These are phyloP conservation scores for Periophthalmus modestus DNA, from an alignment of 2,113 vertebrate genomes.

Conservation along the genomic window DNA sequence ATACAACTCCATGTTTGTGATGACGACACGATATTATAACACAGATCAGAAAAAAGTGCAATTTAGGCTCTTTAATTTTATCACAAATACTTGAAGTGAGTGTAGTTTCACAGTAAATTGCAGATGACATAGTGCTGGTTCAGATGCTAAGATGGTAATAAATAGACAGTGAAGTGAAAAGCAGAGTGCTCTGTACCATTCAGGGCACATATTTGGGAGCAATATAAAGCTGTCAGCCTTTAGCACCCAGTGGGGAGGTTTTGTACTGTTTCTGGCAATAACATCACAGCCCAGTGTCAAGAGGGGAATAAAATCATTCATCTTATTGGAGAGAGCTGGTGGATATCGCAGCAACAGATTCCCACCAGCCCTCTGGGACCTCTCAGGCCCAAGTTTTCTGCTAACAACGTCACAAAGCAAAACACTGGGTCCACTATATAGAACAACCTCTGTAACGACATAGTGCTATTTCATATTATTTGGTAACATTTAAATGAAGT, in stretches of 20 bases:
- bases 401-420: constrained; percentile 18
- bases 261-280: constrained; percentile 49
- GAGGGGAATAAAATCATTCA: constrained; percentile 47
- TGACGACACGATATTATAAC: no score
- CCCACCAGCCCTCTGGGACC: constrained; percentile 12
- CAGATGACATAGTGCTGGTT: neutral
- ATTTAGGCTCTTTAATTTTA: neutral
- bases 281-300: constrained; percentile 41
- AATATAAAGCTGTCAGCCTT: constrained; percentile 33
- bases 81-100: neutral
- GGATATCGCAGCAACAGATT: constrained; percentile 28
- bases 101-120: neutral
- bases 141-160: neutral
- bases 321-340: constrained; percentile 39
- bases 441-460: neutral
- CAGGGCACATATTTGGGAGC: constrained; percentile 12
- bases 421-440: neutral
- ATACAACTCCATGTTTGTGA: no score
- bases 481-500: no score
- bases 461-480: neutral
- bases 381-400: neutral
- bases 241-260: constrained; percentile 38
- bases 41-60: no score
- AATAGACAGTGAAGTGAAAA: constrained; percentile 21
- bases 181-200: neutral